Conservation (phyloP, 2,888 invertebrate genomes). For the Tetramorium bicarinatum region DNA sequence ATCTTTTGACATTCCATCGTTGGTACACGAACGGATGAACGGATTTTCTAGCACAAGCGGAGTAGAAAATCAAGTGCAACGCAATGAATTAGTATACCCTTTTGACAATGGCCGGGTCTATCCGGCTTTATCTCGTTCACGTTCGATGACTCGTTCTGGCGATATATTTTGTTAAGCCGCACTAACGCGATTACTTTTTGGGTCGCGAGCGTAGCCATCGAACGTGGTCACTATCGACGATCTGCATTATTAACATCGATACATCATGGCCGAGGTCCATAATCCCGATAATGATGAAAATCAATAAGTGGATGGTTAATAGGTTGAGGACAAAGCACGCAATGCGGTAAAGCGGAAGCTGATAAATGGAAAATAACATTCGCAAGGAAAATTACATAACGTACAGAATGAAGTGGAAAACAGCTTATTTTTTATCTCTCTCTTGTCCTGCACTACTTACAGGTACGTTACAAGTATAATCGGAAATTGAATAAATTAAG, state of each 20-base stretch:
- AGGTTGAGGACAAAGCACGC: not conserved
- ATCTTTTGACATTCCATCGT: not conserved
- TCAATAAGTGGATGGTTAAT: conserved; percentile 51
- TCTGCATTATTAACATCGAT: conserved; percentile 66
- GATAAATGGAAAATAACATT: conserved; percentile 36
- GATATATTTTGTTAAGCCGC: conserved; percentile 68
- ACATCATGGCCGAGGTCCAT: conserved; percentile 55
- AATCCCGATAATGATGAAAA: conserved; percentile 67
- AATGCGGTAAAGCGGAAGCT: conserved; percentile 20
- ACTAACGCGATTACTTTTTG: conserved; percentile 68
- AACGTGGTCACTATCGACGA: conserved; percentile 37
- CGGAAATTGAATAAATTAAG: conserved; percentile 19
- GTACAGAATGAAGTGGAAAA: not conserved
- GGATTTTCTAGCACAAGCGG: conserved; percentile 28
- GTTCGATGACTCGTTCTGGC: conserved; percentile 73
- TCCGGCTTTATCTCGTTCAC: conserved; percentile 71
- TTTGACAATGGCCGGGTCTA: conserved; percentile 59
- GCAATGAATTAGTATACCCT: conserved; percentile 41
- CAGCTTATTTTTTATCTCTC: not conserved
- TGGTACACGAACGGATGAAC: conserved; percentile 19
- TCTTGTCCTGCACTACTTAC: not conserved
- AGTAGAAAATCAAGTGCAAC: conserved; percentile 52
- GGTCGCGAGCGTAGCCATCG: conserved; percentile 41
- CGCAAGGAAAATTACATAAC: conserved; percentile 14
- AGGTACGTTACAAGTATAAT: not conserved